phyloP scores from a whole-genome alignment of 1,140 invertebrate genomes.

The Drosophila santomea region DNA sequence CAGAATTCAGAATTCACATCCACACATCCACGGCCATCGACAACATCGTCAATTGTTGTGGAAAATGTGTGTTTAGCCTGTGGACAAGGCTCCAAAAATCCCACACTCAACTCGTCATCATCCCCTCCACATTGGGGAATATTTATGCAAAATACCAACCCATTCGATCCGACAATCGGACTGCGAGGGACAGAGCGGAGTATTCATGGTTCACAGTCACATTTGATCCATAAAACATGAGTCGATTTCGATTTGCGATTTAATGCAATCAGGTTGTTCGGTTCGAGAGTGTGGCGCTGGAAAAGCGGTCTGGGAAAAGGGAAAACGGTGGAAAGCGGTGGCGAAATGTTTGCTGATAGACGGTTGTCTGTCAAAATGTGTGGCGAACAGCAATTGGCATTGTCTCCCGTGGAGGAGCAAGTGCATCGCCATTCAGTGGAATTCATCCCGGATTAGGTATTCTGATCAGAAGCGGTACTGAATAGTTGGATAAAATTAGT shows the following conservation, averaged over 20 bases:
- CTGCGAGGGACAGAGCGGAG: slow-evolving; percentile 3
- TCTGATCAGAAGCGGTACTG: slow-evolving; percentile 17
- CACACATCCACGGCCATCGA: slow-evolving; percentile 42
- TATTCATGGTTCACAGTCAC: slow-evolving; percentile 63
- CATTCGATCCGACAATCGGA: slow-evolving; percentile 12
- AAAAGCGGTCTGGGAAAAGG: background rate
- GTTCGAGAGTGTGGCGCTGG: background rate
- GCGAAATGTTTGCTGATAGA: slow-evolving; percentile 31
- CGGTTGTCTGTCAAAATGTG: slow-evolving; percentile 44
- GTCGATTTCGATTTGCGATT: slow-evolving; percentile 53
- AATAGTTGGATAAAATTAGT: slow-evolving; percentile 16
- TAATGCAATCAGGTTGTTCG: slow-evolving; percentile 42
- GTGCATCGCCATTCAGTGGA: slow-evolving; percentile 11
- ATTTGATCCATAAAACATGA: slow-evolving; percentile 78
- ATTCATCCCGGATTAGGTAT: slow-evolving; percentile 24
- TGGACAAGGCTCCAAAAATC: slow-evolving; percentile 47
- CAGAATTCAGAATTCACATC: background rate
- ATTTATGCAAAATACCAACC: slow-evolving; percentile 64
- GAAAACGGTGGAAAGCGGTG: slow-evolving; percentile 4
- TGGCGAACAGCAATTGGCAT: slow-evolving; percentile 28
- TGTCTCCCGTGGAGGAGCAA: slow-evolving; percentile 13
- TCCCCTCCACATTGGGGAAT: slow-evolving; percentile 58
- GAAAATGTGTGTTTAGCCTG: slow-evolving; percentile 63
- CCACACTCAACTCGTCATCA: slow-evolving; percentile 49
- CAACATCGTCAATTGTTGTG: slow-evolving; percentile 55